phyloP scores from a whole-genome alignment of 2,113 vertebrate genomes.

The Leiothrix lutea region DNA sequence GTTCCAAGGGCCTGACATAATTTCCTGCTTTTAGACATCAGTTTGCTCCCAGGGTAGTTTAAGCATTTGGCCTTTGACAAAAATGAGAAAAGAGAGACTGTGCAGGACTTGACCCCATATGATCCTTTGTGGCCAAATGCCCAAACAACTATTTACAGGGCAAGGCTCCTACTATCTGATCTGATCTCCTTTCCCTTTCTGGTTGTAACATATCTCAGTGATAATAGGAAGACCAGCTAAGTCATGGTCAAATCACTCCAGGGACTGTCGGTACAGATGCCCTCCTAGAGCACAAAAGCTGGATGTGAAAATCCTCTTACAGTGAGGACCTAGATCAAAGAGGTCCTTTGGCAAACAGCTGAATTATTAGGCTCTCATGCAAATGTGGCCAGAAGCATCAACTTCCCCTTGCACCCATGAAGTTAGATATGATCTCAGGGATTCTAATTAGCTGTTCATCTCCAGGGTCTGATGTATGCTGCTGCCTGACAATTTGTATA shows the following conservation, averaged over 20 bases:
- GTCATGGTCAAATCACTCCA: constrained; percentile 1
- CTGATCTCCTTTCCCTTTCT: not conserved
- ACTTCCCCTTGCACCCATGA: not conserved
- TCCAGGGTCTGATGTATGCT: not conserved
- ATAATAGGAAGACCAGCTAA: constrained; percentile 10
- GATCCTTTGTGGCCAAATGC: not conserved
- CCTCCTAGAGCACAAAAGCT: constrained; percentile 7
- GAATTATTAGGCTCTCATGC: not conserved
- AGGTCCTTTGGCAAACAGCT: not conserved
- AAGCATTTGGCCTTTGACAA: not conserved
- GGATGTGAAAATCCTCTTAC: constrained; percentile 10
- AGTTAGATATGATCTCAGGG: not conserved
- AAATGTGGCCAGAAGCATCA: not conserved
- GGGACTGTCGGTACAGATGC: not conserved
- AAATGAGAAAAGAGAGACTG: not conserved
- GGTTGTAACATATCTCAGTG: not conserved
- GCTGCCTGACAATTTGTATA: not conserved
- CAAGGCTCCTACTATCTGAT: not conserved
- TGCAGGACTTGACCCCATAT: not conserved
- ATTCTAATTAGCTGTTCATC: not conserved
- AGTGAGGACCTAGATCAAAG: constrained; percentile 4
- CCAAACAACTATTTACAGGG: not conserved
- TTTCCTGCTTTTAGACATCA: not conserved
- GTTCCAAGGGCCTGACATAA: not conserved
- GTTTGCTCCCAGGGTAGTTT: not conserved